Evolutionary conservation across 2,113 vertebrate genomes (phyloP).

Genomic region (Corythoichthys haematopterus): DNA sequence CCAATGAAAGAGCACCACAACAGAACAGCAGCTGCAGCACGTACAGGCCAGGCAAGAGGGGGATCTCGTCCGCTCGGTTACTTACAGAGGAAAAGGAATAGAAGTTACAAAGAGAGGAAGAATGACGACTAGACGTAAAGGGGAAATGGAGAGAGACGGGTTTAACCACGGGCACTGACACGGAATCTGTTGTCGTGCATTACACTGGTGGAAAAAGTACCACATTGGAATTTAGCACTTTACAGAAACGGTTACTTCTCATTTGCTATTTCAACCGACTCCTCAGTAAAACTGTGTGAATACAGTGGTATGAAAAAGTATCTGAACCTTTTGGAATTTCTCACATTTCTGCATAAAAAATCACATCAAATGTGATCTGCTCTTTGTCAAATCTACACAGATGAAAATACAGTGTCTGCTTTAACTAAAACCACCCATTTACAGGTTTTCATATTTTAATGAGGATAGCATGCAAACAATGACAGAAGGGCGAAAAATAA

Average conservation of each 20-base stretch:
- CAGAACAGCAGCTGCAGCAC: slow-evolving; percentile 52
- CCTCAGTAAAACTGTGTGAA: not conserved
- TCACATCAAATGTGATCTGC: too few relatives aligned
- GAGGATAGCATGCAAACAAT: too few relatives aligned
- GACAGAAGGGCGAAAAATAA: too few relatives aligned
- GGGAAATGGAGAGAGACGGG: slow-evolving; percentile 78
- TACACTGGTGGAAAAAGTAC: not conserved
- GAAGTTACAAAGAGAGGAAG: slow-evolving; percentile 94
- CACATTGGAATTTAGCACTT: not conserved
- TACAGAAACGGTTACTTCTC: not conserved
- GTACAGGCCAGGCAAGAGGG: slow-evolving; percentile 72
- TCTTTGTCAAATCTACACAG: too few relatives aligned
- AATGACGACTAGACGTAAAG: slow-evolving; percentile 89
- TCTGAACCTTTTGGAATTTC: too few relatives aligned
- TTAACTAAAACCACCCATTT: too few relatives aligned
- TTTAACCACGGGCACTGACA: slow-evolving; percentile 56
- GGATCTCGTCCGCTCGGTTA: slow-evolving; percentile 72
- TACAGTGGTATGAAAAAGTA: too few relatives aligned
- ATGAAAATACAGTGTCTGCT: too few relatives aligned
- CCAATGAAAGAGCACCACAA: slow-evolving; percentile 11
- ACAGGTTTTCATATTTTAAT: too few relatives aligned
- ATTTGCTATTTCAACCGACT: not conserved
- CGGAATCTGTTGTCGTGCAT: not conserved
- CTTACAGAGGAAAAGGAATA: slow-evolving; percentile 94
- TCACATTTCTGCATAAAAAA: too few relatives aligned